A percentile compares a stretch with the other conserved stretches of the same genome.
Conservation (phyloP, 2,113 vertebrate genomes). For the Meriones unguiculatus region DNA sequence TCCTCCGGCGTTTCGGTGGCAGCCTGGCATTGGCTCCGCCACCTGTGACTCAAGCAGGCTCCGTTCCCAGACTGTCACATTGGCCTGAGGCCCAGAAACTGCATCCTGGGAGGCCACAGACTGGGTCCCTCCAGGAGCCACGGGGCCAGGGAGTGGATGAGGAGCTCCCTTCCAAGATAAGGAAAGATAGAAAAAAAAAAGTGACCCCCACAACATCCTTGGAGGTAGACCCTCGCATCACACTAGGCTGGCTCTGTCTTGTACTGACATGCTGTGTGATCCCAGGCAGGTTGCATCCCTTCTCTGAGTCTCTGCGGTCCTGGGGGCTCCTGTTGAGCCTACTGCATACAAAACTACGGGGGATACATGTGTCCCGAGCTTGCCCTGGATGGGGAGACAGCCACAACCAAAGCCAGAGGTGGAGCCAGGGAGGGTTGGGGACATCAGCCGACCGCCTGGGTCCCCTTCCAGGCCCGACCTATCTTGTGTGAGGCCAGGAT, state of each 20-base stretch:
- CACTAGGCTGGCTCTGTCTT: too few species aligned
- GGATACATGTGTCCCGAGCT: neutral
- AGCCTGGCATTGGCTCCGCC: constrained; percentile 22
- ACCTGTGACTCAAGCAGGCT: constrained; percentile 75
- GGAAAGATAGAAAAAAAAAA: neutral
- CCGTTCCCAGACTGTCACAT: constrained; percentile 54
- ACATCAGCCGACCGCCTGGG: rapidly evolving
- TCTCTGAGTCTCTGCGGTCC: neutral
- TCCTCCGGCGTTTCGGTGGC: neutral
- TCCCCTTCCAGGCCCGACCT: neutral
- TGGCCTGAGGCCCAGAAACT: constrained; percentile 65
- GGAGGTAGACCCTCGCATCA: neutral
- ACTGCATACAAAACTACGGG: neutral
- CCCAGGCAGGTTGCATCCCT: neutral
- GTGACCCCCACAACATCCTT: too few species aligned
- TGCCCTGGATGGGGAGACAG: neutral
- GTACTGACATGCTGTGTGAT: neutral
- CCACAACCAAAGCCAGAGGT: neutral
- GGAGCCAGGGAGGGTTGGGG: neutral
- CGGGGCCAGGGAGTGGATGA: neutral
- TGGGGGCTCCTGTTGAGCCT: neutral
- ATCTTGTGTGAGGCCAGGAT: neutral
- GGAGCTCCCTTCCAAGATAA: rapidly evolving
- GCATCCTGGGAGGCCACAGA: constrained; percentile 35
- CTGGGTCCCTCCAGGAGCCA: neutral